These are phyloP conservation scores for Huso huso DNA, from an alignment of 2,797 vertebrate genomes.

Conservation along the genomic window DNA sequence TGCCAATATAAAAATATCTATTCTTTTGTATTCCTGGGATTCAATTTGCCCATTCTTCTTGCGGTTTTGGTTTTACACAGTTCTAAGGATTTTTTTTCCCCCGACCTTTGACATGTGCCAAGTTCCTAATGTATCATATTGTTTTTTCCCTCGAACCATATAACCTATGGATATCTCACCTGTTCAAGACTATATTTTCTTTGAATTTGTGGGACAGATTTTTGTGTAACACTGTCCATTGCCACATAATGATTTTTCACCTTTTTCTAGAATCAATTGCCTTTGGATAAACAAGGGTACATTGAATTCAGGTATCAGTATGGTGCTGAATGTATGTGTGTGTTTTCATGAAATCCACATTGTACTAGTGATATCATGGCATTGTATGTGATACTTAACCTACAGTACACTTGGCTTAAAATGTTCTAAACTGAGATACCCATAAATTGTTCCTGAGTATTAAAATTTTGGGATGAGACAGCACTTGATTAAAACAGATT, in stretches of 20 bases:
- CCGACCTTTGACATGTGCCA: constrained; percentile 3
- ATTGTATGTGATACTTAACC: constrained; percentile 10
- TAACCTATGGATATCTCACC: constrained; percentile 16
- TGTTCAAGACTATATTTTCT: constrained; percentile 11
- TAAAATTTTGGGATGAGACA: too few relatives aligned
- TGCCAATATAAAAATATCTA: constrained; percentile 6
- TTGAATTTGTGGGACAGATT: constrained; percentile 8
- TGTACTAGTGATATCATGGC: constrained; percentile 13
- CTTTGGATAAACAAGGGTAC: constrained; percentile 5
- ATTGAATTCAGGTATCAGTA: background rate
- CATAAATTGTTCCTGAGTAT: too few relatives aligned
- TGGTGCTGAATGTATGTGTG: constrained; percentile 6
- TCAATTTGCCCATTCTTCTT: constrained; percentile 12
- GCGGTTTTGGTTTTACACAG: constrained; percentile 10
- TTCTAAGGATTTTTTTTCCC: constrained; percentile 18
- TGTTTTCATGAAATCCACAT: constrained; percentile 3
- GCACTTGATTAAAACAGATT: too few relatives aligned
- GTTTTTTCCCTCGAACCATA: background rate
- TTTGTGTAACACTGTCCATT: constrained; percentile 3
- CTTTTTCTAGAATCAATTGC: constrained; percentile 7
- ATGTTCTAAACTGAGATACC: too few relatives aligned
- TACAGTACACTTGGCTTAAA: constrained; percentile 5
- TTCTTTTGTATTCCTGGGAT: constrained; percentile 15
- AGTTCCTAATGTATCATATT: background rate
- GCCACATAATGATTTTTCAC: constrained; percentile 3